phyloP scores from a whole-genome alignment of 2,797 vertebrate genomes.

The Cyprinodon diabolis region DNA sequence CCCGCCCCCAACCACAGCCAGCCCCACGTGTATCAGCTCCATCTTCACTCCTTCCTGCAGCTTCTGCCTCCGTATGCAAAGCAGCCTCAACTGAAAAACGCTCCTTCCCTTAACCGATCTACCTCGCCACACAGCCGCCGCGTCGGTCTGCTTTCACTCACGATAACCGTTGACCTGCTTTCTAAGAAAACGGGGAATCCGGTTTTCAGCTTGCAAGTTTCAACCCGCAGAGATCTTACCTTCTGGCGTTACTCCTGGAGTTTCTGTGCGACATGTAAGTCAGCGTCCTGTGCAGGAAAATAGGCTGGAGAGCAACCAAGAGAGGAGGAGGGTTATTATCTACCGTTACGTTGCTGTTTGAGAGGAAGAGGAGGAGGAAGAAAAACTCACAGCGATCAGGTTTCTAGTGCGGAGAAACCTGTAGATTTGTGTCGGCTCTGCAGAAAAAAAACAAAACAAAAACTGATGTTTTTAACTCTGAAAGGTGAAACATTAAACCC shows the following conservation, averaged over 20 bases:
- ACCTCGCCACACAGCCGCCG: slow-evolving; percentile 15
- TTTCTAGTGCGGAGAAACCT: slow-evolving; percentile 98
- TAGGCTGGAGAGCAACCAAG: slow-evolving; percentile 83
- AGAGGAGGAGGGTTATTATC: neutral
- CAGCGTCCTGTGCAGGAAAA: slow-evolving; percentile 98
- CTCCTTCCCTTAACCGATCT: slow-evolving; percentile 16
- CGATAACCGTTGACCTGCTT: slow-evolving; percentile 28
- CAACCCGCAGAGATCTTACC: slow-evolving; percentile 75
- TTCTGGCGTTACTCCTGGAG: slow-evolving; percentile 92
- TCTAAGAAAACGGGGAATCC: slow-evolving; percentile 4
- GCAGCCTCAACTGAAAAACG: slow-evolving; percentile 61
- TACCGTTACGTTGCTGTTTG: neutral
- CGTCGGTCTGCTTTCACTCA: slow-evolving; percentile 23
- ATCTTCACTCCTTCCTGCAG: slow-evolving; percentile 18
- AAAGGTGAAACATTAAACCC: too few species aligned
- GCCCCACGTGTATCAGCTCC: slow-evolving; percentile 19
- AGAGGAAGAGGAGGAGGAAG: neutral
- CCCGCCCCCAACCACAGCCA: slow-evolving; percentile 14
- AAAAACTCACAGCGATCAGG: slow-evolving; percentile 92
- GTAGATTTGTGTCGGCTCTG: slow-evolving; percentile 99
- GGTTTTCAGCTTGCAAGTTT: neutral
- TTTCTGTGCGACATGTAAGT: slow-evolving; percentile 98
- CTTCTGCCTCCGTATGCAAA: slow-evolving; percentile 62
- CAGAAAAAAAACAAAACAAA: slow-evolving; percentile 9
- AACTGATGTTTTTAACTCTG: neutral